Percentiles rank a stretch among this genome's conserved stretches.
phyloP scores from a whole-genome alignment of 2,888 invertebrate species.

The Dicycla oo region DNA sequence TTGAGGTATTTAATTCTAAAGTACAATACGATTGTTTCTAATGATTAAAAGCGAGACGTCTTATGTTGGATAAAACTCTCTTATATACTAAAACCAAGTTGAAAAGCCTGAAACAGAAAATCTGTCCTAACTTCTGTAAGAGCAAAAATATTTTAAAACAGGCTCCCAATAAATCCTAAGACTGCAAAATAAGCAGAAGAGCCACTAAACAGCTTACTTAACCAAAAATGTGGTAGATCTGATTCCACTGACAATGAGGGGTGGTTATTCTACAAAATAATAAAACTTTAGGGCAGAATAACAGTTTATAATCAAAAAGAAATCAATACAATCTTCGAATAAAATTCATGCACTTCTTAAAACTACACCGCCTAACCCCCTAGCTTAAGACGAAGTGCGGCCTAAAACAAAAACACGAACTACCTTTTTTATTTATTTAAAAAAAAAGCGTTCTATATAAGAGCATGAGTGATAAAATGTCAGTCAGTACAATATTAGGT shows the following conservation, averaged over 20 bases:
- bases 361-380: too few species aligned
- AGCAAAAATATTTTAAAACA: slow-evolving; percentile 3
- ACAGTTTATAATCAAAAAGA: too few species aligned
- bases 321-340: too few species aligned
- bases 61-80: not conserved
- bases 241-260: too few species aligned
- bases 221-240: slow-evolving; percentile 33
- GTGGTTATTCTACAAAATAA: slow-evolving; percentile 33
- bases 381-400: too few species aligned
- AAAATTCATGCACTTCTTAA: too few species aligned
- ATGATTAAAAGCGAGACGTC: slow-evolving; percentile 8
- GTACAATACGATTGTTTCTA: slow-evolving; percentile 18
- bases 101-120: not conserved
- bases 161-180: slow-evolving; percentile 17
- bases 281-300: too few species aligned
- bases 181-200: slow-evolving; percentile 24
- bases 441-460: too few species aligned
- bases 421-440: too few species aligned
- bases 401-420: too few species aligned
- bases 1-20: slow-evolving; percentile 40
- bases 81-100: not conserved
- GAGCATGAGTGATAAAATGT: too few species aligned
- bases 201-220: slow-evolving; percentile 19
- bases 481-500: too few species aligned
- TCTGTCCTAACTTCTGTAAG: not conserved